Conservation (phyloP, 1,140 invertebrate species). For the Bombus huntii region DNA sequence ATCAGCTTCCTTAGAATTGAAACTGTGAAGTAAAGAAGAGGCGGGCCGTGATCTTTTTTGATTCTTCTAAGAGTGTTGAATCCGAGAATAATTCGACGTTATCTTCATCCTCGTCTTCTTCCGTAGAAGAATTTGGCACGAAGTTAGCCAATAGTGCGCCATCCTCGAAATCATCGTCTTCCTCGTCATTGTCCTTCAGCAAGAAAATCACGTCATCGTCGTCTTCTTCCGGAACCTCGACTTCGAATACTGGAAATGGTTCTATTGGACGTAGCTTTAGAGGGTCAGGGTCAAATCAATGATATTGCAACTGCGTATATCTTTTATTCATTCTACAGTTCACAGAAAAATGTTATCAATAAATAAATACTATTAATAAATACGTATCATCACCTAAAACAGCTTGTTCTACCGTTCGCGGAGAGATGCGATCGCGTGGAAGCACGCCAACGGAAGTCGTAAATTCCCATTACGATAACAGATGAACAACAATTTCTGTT, state of each 20-base stretch:
- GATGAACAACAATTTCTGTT: too few species aligned
- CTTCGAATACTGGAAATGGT: constrained; percentile 83
- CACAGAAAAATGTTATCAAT: too few species aligned
- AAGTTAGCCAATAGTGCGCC: constrained; percentile 62
- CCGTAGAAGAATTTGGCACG: constrained; percentile 71
- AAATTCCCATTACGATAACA: too few species aligned
- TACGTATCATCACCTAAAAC: too few species aligned
- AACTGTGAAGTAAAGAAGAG: constrained; percentile 71
- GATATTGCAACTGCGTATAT: neutral
- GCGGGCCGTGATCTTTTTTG: constrained; percentile 67
- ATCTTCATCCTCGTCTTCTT: constrained; percentile 77
- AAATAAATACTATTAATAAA: too few species aligned
- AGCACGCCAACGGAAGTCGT: too few species aligned
- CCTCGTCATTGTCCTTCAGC: constrained; percentile 81
- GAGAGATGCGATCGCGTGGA: too few species aligned
- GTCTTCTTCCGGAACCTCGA: constrained; percentile 75
- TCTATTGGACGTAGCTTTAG: constrained; percentile 88
- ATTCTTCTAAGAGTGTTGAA: constrained; percentile 80
- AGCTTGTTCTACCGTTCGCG: too few species aligned
- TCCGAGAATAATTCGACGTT: constrained; percentile 79
- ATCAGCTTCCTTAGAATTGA: constrained; percentile 67
- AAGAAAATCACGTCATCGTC: constrained; percentile 81
- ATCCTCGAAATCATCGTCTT: constrained; percentile 79
- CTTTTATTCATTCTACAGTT: neutral
- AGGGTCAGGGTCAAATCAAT: constrained; percentile 89